These are phyloP conservation scores for Tolypeutes matacus DNA, from an alignment of 2,797 vertebrate genomes.

Conservation along the genomic window DNA sequence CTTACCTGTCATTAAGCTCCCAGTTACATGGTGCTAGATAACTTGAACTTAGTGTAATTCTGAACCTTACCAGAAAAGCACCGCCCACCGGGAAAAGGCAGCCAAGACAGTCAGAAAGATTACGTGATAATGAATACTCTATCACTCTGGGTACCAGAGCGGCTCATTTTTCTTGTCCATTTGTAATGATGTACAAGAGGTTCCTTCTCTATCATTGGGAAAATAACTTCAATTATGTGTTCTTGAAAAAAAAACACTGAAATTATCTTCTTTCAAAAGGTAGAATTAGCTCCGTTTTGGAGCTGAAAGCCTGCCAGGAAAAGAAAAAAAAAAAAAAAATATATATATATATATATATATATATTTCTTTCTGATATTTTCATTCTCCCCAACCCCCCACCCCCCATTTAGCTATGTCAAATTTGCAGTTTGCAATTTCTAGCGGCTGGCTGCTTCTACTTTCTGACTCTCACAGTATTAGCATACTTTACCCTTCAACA, in stretches of 20 bases:
- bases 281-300: conserved; percentile 87
- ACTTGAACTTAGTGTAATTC: not conserved
- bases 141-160: conserved; percentile 73
- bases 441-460: conserved; percentile 69
- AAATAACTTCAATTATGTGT: conserved; percentile 90
- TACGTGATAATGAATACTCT: conserved; percentile 78
- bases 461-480: conserved; percentile 71
- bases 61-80: conserved; percentile 59
- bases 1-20: conserved; percentile 2
- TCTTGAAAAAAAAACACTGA: conserved; percentile 86
- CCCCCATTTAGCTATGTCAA: conserved; percentile 81
- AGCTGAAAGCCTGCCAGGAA: conserved; percentile 87
- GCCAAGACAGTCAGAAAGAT: conserved; percentile 78
- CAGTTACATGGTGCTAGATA: conserved; percentile 26
- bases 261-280: conserved; percentile 90
- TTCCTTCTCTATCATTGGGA: conserved; percentile 84
- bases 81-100: conserved; percentile 49
- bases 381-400: conserved; percentile 48
- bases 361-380: conserved; percentile 81
- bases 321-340: not conserved
- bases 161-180: conserved; percentile 86
- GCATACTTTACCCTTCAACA: not conserved
- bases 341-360: conserved; percentile 34
- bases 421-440: conserved; percentile 76
- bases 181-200: conserved; percentile 85